Base-by-base conservation (phyloP, 1,140 invertebrate species). In the Sycophila sp. region DNA sequence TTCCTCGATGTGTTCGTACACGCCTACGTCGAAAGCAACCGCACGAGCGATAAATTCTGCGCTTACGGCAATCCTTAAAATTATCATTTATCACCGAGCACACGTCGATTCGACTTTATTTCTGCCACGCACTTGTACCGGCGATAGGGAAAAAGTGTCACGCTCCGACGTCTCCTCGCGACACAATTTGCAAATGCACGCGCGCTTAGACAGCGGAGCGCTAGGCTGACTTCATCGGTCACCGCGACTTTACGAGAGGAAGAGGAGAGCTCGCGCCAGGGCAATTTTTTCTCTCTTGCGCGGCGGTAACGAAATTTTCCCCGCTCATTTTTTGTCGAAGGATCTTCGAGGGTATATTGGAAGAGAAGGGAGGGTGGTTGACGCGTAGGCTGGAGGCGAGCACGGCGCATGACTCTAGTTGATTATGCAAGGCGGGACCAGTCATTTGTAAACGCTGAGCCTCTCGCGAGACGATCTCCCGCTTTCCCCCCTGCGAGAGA, bases 381-480 rank as follows among this genome's bases (percentile, higher is more conserved):
- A 51, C 4, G 24, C 26, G 10, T 28, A 32, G 13, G 36, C 34
- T 42, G 62, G 58, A 32, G 56, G 10, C 19, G n/a, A 1, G 45
- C 15, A 19, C 8, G 22, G 28, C 65, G 68, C 60, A 40, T 17
- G 60, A 51, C 42, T 77, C 74, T 80, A 55, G 74, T 81, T 80
- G 77, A 74, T 78, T 81, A 81, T 81, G 80, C 78, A 80, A 75
- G 77, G 73, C 76, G 38, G 68, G 68, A 66, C 65, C 22, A 74
- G 76, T 78, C 76, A 82, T 82, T 82, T 81, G 79, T 82, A 81
- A 81, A 75, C 68, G 53, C 74, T 75, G 74, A 75, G 69, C 75
- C 74, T 59, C 60, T 71, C 73, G 64, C 58, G 70, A 55, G 64
- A n/a, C n/a, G n/a, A n/a, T 53, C 67, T 30, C 62, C 10, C 15